Conservation (phyloP, 2,888 invertebrate genomes). For the Phania funesta region DNA sequence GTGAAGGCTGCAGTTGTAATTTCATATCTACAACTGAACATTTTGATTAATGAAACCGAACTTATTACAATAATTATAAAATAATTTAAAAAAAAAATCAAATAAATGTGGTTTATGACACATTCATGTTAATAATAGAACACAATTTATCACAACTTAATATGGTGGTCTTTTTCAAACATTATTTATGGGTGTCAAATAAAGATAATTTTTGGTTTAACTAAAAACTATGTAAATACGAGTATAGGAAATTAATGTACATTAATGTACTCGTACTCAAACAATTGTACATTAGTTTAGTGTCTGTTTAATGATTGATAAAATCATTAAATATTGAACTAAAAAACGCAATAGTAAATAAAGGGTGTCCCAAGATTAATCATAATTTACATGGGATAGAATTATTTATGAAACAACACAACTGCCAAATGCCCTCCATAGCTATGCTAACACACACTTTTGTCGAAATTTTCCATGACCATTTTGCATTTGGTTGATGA, state of each 20-base stretch:
- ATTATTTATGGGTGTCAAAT: slow-evolving; percentile 45
- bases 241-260: background rate
- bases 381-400: too few species aligned
- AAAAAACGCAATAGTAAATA: background rate
- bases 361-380: too few species aligned
- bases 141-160: slow-evolving; percentile 31
- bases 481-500: too few species aligned
- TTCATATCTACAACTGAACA: too few species aligned
- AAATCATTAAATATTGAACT: background rate
- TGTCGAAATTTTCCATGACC: too few species aligned
- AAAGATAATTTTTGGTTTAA: slow-evolving; percentile 57
- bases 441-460: too few species aligned
- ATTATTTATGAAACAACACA: too few species aligned
- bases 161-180: slow-evolving; percentile 18
- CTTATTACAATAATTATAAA: background rate
- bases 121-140: background rate
- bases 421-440: too few species aligned
- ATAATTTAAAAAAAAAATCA: background rate
- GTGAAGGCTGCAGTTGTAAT: too few species aligned
- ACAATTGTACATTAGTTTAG: background rate
- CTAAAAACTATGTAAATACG: slow-evolving; percentile 1
- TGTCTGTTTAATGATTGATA: background rate
- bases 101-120: slow-evolving; percentile 20
- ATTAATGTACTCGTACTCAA: background rate
- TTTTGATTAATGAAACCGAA: background rate